A percentile compares a stretch with the other conserved stretches of the same genome.
phyloP scores from a whole-genome alignment of 2,797 vertebrate species.

The Decapterus maruadsi region DNA sequence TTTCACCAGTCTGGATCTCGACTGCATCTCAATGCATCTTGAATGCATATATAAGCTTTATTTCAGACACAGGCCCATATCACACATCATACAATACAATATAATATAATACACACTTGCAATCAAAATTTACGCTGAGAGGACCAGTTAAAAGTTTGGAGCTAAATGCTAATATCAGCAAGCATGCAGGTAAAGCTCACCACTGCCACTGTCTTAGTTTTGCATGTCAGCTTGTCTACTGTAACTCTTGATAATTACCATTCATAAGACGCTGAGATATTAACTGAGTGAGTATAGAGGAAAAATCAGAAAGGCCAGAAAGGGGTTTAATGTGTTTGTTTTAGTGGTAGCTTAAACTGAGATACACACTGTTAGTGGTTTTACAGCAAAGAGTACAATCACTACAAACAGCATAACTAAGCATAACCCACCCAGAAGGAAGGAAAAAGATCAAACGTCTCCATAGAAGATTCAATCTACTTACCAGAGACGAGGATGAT shows the following conservation, averaged over 20 bases:
- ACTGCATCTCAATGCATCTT: no score
- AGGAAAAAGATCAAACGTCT: neutral
- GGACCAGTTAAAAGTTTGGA: neutral
- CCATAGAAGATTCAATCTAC: conserved; percentile 27
- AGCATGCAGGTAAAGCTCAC: neutral
- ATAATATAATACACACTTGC: no score
- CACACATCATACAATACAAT: no score
- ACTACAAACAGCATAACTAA: neutral
- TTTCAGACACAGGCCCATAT: no score
- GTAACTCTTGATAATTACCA: neutral
- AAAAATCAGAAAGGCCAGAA: no score
- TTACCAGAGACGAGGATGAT: conserved; percentile 93
- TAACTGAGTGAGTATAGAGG: neutral
- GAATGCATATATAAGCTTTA: no score
- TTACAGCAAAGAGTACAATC: neutral
- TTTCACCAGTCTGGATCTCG: no score
- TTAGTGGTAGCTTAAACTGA: neutral
- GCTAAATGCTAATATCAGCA: neutral
- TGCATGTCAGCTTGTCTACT: neutral
- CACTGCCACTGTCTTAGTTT: neutral
- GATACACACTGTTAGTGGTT: neutral
- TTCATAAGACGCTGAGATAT: neutral
- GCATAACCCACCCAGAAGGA: conserved; percentile 3
- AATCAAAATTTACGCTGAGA: no score
- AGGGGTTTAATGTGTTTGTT: neutral